Percentiles rank a stretch among this genome's conserved stretches.
These are phyloP conservation scores for Smutsia temminckii DNA, from an alignment of 2,797 vertebrate genomes.

Conservation along the genomic window DNA sequence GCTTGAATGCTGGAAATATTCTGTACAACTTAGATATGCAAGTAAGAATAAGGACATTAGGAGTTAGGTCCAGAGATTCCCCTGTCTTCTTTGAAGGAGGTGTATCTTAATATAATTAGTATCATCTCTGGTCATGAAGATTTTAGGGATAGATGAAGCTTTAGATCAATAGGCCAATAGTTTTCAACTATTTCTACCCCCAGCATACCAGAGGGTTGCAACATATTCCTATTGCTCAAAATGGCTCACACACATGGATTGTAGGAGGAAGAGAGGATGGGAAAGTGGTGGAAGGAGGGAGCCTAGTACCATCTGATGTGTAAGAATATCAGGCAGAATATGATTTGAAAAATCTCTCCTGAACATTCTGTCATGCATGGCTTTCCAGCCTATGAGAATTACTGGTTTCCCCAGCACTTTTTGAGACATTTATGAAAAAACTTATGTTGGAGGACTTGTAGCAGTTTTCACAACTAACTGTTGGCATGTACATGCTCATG, in stretches of 20 bases:
- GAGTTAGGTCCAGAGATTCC: not conserved
- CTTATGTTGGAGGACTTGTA: not conserved
- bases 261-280: not conserved
- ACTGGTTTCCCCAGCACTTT: not conserved
- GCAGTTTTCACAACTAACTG: not conserved
- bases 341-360: not conserved
- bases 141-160: not conserved
- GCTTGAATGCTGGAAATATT: not conserved
- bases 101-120: not conserved
- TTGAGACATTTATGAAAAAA: not conserved
- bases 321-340: not conserved
- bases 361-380: not conserved
- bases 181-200: not conserved
- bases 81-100: not conserved
- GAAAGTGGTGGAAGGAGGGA: not conserved
- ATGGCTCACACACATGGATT: not conserved
- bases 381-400: not conserved
- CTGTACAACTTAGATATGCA: not conserved
- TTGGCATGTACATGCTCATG: not conserved
- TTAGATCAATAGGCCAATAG: not conserved
- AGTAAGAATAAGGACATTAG: not conserved
- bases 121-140: not conserved
- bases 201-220: not conserved
- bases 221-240: not conserved
- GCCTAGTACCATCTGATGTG: accelerated